Evolutionary conservation across 2,888 invertebrate species (phyloP).

Genomic region (Perdita meconis): DNA sequence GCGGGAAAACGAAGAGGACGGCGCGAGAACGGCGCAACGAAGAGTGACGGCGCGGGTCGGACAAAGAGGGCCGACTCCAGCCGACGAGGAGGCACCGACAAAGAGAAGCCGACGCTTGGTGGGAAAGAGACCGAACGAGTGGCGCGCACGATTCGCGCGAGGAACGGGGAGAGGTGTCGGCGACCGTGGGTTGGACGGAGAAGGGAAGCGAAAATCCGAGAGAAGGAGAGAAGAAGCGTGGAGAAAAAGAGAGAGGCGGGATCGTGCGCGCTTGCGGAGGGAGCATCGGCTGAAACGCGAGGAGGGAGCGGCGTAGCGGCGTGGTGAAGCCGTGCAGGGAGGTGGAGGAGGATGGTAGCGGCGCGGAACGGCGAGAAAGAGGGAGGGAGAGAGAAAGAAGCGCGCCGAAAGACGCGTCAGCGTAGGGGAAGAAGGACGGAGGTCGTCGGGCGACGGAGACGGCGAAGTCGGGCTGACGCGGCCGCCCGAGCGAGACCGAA

Average conservation of each 20-base stretch:
- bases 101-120: slow-evolving; percentile 58
- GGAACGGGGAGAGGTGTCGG: slow-evolving; percentile 40
- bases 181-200: slow-evolving; percentile 44
- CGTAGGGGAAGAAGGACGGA: slow-evolving; percentile 58
- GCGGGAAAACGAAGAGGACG: slow-evolving; percentile 44
- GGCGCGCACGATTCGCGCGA: slow-evolving; percentile 52
- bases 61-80: slow-evolving; percentile 28
- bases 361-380: slow-evolving; percentile 19
- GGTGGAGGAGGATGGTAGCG: slow-evolving; percentile 23
- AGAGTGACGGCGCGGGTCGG: slow-evolving; percentile 40
- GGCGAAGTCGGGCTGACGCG: slow-evolving; percentile 60
- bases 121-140: slow-evolving; percentile 56
- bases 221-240: slow-evolving; percentile 56
- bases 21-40: slow-evolving; percentile 41
- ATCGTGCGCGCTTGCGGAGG: slow-evolving; percentile 64
- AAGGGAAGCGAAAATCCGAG: slow-evolving; percentile 61
- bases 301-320: slow-evolving; percentile 24
- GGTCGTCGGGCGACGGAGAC: slow-evolving; percentile 51
- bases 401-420: slow-evolving; percentile 63
- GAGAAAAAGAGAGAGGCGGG: slow-evolving; percentile 62
- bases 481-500: slow-evolving; percentile 74
- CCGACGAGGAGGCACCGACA: slow-evolving; percentile 49
- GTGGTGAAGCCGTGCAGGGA: slow-evolving; percentile 22
- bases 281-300: slow-evolving; percentile 56
- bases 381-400: slow-evolving; percentile 32